Conservation (phyloP, 2,113 vertebrate species). For the Archocentrus centrarchus region DNA sequence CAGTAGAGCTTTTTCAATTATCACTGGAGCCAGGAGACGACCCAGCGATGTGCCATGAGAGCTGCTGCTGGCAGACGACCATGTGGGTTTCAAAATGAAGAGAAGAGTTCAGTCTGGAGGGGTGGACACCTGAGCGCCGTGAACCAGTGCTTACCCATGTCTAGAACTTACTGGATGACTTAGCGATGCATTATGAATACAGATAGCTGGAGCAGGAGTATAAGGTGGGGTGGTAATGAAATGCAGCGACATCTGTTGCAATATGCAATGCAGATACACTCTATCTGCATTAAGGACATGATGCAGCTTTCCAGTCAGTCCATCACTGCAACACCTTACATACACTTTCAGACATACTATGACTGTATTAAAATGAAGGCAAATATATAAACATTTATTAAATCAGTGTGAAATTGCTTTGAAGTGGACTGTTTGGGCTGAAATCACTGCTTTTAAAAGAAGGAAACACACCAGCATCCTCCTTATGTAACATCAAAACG, state of each 20-base stretch:
- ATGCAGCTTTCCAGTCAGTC: slow-evolving; percentile 41
- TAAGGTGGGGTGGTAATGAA: slow-evolving; percentile 54
- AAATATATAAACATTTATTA: slow-evolving; percentile 7
- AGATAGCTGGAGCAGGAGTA: slow-evolving; percentile 48
- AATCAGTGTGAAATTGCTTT: not conserved
- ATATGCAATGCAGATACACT: slow-evolving; percentile 61
- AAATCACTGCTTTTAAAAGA: not conserved
- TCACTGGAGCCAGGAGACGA: slow-evolving; percentile 45
- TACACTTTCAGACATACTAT: not conserved
- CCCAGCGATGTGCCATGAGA: slow-evolving; percentile 58
- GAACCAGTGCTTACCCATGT: slow-evolving; percentile 57
- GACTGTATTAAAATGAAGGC: not conserved
- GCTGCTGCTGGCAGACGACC: slow-evolving; percentile 62
- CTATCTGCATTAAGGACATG: slow-evolving; percentile 39
- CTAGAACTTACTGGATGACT: slow-evolving; percentile 53
- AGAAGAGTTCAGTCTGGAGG: slow-evolving; percentile 51
- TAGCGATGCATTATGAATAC: slow-evolving; percentile 72
- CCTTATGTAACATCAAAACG: not conserved
- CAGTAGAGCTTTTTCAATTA: slow-evolving; percentile 71
- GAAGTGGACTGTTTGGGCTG: not conserved
- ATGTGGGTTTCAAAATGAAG: slow-evolving; percentile 51
- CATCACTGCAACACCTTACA: not conserved
- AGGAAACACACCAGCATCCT: not conserved
- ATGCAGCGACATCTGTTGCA: slow-evolving; percentile 63
- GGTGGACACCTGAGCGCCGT: slow-evolving; percentile 64